phyloP scores from a whole-genome alignment of 2,113 vertebrate genomes.

The Ardeotis arabs region DNA sequence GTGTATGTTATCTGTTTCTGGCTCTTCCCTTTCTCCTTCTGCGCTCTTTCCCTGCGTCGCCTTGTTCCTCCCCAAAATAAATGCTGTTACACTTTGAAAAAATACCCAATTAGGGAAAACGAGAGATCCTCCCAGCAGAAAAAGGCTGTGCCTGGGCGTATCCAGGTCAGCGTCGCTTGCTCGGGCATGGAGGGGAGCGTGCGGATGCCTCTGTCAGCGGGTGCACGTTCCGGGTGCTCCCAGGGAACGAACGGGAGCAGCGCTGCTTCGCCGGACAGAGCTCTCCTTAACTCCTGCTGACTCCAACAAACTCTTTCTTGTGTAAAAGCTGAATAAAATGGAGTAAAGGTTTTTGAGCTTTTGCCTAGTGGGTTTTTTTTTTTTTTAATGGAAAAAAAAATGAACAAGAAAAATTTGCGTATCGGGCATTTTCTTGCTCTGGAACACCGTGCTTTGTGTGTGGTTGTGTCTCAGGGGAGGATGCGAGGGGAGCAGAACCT shows the following conservation, averaged over 20 bases:
- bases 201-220: constrained; percentile 34
- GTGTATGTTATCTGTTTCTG: constrained; percentile 55
- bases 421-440: rapidly evolving
- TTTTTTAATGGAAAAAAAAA: neutral
- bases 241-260: constrained; percentile 7
- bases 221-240: constrained; percentile 34
- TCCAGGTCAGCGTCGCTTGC: constrained; percentile 48
- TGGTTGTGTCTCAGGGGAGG: neutral
- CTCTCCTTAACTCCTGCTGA: constrained; percentile 59
- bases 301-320: neutral
- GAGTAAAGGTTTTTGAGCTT: neutral
- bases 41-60: constrained; percentile 17
- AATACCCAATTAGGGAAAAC: constrained; percentile 33
- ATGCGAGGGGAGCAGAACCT: too few relatives aligned
- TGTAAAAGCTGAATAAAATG: constrained; percentile 20
- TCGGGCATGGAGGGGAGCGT: constrained; percentile 17
- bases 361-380: neutral
- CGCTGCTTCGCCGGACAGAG: constrained; percentile 25
- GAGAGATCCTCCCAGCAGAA: constrained; percentile 13
- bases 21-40: constrained; percentile 65
- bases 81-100: constrained; percentile 47
- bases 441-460: rapidly evolving
- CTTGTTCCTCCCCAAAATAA: constrained; percentile 60
- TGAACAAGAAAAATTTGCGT: neutral
- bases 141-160: constrained; percentile 36